Evolutionary conservation across 2,888 invertebrate genomes (phyloP).

Genomic region (Dryadula phaetusa): DNA sequence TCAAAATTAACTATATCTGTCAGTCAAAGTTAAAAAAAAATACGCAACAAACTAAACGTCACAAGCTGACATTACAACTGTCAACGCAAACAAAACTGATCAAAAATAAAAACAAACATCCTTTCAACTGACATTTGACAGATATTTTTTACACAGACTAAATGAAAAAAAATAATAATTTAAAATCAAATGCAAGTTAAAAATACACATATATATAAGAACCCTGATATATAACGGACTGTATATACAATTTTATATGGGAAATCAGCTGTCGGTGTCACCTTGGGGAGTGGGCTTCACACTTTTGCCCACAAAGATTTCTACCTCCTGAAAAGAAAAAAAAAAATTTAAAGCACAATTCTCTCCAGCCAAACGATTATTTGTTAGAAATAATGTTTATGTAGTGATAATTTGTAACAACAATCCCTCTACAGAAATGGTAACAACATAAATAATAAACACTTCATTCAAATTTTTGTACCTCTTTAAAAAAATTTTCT

Average conservation of each 20-base stretch:
- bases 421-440: too few relatives aligned
- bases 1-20: not conserved
- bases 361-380: too few relatives aligned
- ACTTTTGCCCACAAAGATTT: slow-evolving; percentile 74
- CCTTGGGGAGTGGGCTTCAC: slow-evolving; percentile 63
- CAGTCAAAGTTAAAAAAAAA: not conserved
- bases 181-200: slow-evolving; percentile 1
- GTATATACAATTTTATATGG: slow-evolving; percentile 26
- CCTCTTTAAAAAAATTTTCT: too few relatives aligned
- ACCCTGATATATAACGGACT: slow-evolving; percentile 31
- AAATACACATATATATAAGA: slow-evolving; percentile 14
- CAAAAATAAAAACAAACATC: not conserved
- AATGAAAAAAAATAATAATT: too few relatives aligned
- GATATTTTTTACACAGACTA: too few relatives aligned
- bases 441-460: too few relatives aligned
- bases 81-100: not conserved
- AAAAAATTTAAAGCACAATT: too few relatives aligned
- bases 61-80: not conserved
- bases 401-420: too few relatives aligned
- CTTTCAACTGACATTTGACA: slow-evolving; percentile 1
- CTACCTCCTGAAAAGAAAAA: slow-evolving; percentile 68
- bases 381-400: too few relatives aligned
- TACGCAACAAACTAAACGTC: not conserved
- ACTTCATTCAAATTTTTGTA: too few relatives aligned
- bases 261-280: slow-evolving; percentile 68